Conservation (phyloP, 2,888 invertebrate species). For the Gibbula magus region DNA sequence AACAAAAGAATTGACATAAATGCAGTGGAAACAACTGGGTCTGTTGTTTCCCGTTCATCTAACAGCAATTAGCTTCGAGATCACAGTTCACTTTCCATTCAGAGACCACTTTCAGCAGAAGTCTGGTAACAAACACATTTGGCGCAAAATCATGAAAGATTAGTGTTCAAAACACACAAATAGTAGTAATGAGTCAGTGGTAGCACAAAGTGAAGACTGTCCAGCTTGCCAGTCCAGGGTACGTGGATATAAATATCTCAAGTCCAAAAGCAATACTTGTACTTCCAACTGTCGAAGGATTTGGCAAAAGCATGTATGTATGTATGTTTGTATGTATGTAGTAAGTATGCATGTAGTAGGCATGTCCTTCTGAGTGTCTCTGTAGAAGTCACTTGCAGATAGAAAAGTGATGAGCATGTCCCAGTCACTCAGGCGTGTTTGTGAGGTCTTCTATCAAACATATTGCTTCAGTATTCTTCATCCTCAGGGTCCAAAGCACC, state of each 20-base stretch:
- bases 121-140: no score
- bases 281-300: not conserved
- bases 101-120: conserved; percentile 4
- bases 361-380: not conserved
- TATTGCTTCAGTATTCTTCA: conserved; percentile 54
- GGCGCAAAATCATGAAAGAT: conserved; percentile 2
- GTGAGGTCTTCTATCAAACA: not conserved
- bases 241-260: no score
- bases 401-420: not conserved
- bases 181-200: not conserved
- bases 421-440: not conserved
- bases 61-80: not conserved
- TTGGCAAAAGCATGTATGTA: not conserved
- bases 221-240: no score
- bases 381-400: conserved; percentile 17
- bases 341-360: not conserved
- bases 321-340: conserved; percentile 7
- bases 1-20: no score
- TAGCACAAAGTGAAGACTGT: no score
- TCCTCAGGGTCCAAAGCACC: conserved; percentile 63
- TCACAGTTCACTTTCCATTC: conserved; percentile 7
- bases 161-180: conserved; percentile 3
- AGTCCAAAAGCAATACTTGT: no score
- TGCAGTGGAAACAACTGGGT: no score
- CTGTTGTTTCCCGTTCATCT: no score